Conservation (phyloP, 30 jellyfish, hydroid and myxozoan species). For the Hydractinia symbiolongicarpus region DNA sequence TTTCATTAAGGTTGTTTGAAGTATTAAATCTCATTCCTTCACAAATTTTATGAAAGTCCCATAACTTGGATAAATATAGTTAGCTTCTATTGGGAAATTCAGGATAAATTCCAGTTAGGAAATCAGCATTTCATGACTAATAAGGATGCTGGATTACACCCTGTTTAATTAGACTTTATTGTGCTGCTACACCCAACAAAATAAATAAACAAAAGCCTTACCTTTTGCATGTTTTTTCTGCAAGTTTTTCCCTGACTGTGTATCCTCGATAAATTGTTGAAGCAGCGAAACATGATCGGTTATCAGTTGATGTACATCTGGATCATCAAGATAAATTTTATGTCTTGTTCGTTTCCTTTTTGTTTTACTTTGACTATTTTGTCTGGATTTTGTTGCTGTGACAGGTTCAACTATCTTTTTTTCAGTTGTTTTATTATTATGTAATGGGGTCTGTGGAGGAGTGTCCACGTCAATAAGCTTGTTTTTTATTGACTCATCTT, state of each 20-base stretch:
- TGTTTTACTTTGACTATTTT: background rate
- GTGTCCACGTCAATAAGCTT: slow-evolving; percentile 1
- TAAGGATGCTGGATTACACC: no score
- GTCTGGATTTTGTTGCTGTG: background rate
- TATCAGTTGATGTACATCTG: slow-evolving; percentile 78
- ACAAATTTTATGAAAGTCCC: no score
- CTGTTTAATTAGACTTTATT: no score
- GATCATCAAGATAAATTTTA: slow-evolving; percentile 76
- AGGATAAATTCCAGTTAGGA: no score
- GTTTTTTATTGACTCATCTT: background rate
- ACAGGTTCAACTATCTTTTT: background rate
- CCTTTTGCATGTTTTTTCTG: background rate
- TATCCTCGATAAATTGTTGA: slow-evolving; percentile 38
- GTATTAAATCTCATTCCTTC: no score
- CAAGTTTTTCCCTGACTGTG: slow-evolving; percentile 38
- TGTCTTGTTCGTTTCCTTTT: slow-evolving; percentile 55
- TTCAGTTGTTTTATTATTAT: background rate
- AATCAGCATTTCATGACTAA: no score
- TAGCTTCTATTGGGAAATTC: no score
- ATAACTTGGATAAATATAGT: no score
- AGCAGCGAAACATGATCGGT: slow-evolving; percentile 55
- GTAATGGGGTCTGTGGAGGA: slow-evolving; percentile 6
- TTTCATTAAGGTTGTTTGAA: no score
- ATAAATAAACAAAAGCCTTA: background rate
- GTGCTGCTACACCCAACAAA: no score